Conservation (phyloP, 2,888 invertebrate genomes). For the Yponomeuta sedellus region DNA sequence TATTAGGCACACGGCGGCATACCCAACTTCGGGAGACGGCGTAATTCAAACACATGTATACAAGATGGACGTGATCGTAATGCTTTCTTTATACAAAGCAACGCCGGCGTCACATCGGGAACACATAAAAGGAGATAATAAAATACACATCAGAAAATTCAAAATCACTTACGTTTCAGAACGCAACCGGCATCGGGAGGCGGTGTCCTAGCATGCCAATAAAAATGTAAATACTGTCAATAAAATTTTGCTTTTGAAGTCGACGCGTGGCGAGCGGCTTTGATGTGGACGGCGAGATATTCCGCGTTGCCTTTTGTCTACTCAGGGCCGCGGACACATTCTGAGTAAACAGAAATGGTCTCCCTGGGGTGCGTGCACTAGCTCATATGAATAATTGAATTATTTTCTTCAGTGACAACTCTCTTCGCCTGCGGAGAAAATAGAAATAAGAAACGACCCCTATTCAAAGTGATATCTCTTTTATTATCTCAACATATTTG, state of each 20-base stretch:
- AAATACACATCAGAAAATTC: slow-evolving; percentile 75
- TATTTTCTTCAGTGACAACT: slow-evolving; percentile 17
- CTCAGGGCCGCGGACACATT: slow-evolving; percentile 29
- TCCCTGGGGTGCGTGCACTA: slow-evolving; percentile 34
- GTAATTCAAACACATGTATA: slow-evolving; percentile 30
- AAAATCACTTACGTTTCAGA: slow-evolving; percentile 75
- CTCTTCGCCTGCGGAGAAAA: slow-evolving; percentile 7
- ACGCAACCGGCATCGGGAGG: slow-evolving; percentile 42
- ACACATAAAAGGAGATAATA: slow-evolving; percentile 72
- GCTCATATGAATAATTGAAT: slow-evolving; percentile 17
- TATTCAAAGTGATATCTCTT: slow-evolving; percentile 5
- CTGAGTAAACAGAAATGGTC: slow-evolving; percentile 47
- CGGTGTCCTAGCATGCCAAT: slow-evolving; percentile 72
- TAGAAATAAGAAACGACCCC: slow-evolving; percentile 5
- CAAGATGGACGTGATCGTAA: slow-evolving; percentile 49
- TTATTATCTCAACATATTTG: neutral
- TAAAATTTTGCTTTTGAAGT: slow-evolving; percentile 73
- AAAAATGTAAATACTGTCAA: slow-evolving; percentile 73
- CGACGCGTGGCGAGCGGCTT: slow-evolving; percentile 49
- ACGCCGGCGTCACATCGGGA: slow-evolving; percentile 60
- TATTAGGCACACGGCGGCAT: neutral
- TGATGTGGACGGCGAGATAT: slow-evolving; percentile 58
- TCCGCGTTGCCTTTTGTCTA: slow-evolving; percentile 49
- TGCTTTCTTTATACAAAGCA: slow-evolving; percentile 57
- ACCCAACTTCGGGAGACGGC: neutral